Base-by-base conservation (phyloP, 2,113 vertebrate species). In the Panthera uncia region DNA sequence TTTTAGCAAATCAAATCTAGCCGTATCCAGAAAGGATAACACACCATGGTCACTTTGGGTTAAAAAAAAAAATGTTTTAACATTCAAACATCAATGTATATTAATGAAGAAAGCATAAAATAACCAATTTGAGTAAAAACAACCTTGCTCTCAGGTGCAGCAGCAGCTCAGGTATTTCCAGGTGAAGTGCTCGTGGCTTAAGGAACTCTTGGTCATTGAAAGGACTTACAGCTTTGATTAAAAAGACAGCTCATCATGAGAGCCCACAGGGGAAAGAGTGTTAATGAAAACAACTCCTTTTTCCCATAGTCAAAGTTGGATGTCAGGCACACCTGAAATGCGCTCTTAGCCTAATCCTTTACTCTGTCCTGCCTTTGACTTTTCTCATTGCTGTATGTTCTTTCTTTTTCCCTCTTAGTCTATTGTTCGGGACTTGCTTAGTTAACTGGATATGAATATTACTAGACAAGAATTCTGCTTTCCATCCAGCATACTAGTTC, bases 81-180 rank as follows among this genome's bases (percentile, higher is more conserved):
- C 38, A 50, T 21, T 83, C 55, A 55, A 88, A 89, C 69, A 36
- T n/a, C 68, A 69, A 19, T 8, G 31, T 29, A 36, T 36, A 36
- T 36, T 48, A 93, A 99, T 99, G 99, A 99, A 99, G 98, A 97
- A 98, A 96, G 99, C 98, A 89, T 99, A 99, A 99, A 95, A 90
- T 50, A 87, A 78, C 89, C 66, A 16, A 33, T 41, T 84, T 50
- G 93, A 96, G 83, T 65, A 50, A 3, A 23, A 71, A 74, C 97
- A 92, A 85, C 76, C 96, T 91, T 97, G 95, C 93, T 98, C 82
- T 93, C 97, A 94, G 96, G 97, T 98, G 95, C 98, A 98, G 96
- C 97, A 98, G 97, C 97, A 98, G 98, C 97, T 98, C 63, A 97
- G 98, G 98, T 98, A 96, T 99, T 98, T 98, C 98, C 98, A 95